Percentiles rank a stretch among this genome's conserved stretches.
Conservation (phyloP, 2,888 invertebrate genomes). For the Noctua janthe region DNA sequence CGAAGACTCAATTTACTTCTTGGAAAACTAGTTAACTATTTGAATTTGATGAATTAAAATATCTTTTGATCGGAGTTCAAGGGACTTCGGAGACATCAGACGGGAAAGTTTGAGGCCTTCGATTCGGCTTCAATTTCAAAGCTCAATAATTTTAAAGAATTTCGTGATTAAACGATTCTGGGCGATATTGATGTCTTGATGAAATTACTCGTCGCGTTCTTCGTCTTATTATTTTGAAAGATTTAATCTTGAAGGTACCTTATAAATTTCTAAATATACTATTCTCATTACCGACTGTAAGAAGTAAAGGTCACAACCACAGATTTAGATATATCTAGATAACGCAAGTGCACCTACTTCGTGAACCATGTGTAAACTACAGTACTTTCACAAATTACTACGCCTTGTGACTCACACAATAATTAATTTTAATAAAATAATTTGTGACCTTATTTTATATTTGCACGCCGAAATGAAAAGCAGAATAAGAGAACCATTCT, state of each 20-base stretch:
- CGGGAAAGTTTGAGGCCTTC: constrained; percentile 28
- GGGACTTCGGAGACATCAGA: constrained; percentile 26
- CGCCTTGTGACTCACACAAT: no score
- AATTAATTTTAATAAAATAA: no score
- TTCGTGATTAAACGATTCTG: constrained; percentile 29
- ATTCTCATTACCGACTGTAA: constrained; percentile 1
- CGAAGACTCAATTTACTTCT: constrained; percentile 28
- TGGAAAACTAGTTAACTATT: constrained; percentile 29
- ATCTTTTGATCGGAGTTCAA: constrained; percentile 34
- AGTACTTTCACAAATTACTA: no score
- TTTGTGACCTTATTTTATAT: no score
- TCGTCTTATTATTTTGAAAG: constrained; percentile 20
- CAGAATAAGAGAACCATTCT: no score
- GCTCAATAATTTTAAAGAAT: constrained; percentile 36
- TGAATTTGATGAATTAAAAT: constrained; percentile 23
- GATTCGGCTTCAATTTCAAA: constrained; percentile 41
- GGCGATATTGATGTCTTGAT: constrained; percentile 30
- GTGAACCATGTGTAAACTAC: no score
- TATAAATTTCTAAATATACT: neutral
- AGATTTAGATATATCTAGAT: neutral
- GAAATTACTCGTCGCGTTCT: constrained; percentile 16
- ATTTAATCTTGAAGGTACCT: neutral
- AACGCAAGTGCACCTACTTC: neutral
- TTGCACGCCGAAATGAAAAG: no score
- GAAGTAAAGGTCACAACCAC: neutral